Conservation (phyloP, 2,888 invertebrate species). For the Catocala nupta region DNA sequence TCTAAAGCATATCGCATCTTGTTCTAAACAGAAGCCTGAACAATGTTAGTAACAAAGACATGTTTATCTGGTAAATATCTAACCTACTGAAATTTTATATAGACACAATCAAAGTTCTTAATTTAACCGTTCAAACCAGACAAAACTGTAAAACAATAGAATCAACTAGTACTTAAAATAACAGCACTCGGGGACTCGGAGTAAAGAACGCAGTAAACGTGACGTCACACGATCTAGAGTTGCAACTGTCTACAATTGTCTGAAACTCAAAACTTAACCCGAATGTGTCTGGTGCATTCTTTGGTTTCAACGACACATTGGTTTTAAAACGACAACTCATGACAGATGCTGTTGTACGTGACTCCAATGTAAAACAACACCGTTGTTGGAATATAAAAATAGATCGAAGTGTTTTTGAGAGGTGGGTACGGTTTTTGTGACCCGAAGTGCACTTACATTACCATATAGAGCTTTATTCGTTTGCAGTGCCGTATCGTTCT, state of each 20-base stretch:
- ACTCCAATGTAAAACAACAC: conserved; percentile 73
- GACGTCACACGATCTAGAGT: conserved; percentile 26
- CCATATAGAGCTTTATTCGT: conserved; percentile 45
- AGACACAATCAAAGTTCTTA: neutral
- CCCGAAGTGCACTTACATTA: conserved; percentile 48
- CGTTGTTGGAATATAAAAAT: conserved; percentile 69
- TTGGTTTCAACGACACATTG: conserved; percentile 71
- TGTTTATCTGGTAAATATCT: too few species aligned
- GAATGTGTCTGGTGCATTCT: conserved; percentile 53
- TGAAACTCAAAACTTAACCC: conserved; percentile 31
- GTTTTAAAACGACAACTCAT: conserved; percentile 69
- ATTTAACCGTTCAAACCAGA: conserved; percentile 15
- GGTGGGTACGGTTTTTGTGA: conserved; percentile 44
- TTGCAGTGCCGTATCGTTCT: conserved; percentile 19
- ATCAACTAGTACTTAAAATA: conserved; percentile 42
- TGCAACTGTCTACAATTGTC: conserved; percentile 47
- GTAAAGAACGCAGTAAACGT: conserved; percentile 47
- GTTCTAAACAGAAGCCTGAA: too few species aligned
- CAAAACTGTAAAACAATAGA: conserved; percentile 42
- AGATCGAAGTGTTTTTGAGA: conserved; percentile 56
- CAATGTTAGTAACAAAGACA: too few species aligned
- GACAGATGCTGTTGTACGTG: conserved; percentile 79
- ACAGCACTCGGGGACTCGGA: conserved; percentile 31
- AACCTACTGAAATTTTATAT: too few species aligned
- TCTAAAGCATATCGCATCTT: too few species aligned